A percentile compares a stretch with the other conserved stretches of the same genome.
These are phyloP conservation scores for Heterodera carotae DNA, from an alignment of 1,140 invertebrate species.

Conservation along the genomic window DNA sequence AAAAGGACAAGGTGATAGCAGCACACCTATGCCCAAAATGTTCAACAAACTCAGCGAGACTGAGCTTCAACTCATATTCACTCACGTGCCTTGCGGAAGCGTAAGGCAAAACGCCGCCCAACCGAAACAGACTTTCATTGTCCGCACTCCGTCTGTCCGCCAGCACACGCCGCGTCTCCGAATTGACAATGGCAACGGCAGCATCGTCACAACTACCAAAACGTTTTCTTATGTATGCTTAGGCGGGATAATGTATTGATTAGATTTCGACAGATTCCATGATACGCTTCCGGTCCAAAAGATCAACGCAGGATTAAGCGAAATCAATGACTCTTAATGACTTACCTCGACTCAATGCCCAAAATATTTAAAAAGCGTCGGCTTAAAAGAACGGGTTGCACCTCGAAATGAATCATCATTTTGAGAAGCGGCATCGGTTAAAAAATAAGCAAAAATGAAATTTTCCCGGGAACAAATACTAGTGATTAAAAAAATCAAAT, in stretches of 20 bases:
- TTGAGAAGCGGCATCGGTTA: neutral
- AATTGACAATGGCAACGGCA: conserved; percentile 22
- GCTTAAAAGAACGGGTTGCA: neutral
- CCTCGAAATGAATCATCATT: neutral
- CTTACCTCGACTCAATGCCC: conserved; percentile 30
- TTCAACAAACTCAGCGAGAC: neutral
- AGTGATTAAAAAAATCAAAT: neutral
- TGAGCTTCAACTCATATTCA: neutral
- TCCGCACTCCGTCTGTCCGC: conserved; percentile 20
- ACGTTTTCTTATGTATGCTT: too few species aligned
- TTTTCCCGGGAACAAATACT: too few species aligned
- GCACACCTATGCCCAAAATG: neutral
- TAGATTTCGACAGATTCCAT: too few species aligned
- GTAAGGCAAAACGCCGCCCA: conserved; percentile 14
- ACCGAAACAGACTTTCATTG: neutral
- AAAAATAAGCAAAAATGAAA: neutral
- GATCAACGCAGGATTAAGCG: neutral
- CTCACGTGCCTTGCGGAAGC: conserved; percentile 22
- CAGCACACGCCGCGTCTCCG: neutral
- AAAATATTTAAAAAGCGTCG: conserved; percentile 9
- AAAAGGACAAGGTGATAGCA: neutral
- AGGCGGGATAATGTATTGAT: too few species aligned
- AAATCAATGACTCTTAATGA: neutral
- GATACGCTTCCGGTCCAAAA: too few species aligned
- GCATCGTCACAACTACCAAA: conserved; percentile 33